These are phyloP conservation scores for Galaxias olidus DNA, from an alignment of 2,797 vertebrate genomes.

Conservation along the genomic window DNA sequence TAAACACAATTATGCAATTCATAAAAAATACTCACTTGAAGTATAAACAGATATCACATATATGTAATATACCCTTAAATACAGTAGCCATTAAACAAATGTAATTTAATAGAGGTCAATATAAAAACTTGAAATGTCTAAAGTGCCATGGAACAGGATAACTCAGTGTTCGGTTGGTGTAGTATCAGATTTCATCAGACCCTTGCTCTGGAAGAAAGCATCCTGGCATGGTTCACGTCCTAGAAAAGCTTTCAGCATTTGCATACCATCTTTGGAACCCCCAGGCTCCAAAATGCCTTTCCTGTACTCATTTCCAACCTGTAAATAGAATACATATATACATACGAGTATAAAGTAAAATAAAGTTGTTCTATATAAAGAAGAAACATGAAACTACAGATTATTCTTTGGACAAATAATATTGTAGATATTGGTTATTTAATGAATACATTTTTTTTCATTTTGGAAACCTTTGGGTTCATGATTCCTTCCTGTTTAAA, in stretches of 20 bases:
- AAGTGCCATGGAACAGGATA: not conserved
- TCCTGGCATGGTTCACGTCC: conserved; percentile 86
- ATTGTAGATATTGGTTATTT: not conserved
- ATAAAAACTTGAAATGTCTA: not conserved
- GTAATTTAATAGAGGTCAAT: not conserved
- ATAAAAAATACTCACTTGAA: too few species aligned
- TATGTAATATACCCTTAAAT: too few species aligned
- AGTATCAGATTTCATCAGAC: conserved; percentile 65
- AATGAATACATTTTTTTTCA: not conserved
- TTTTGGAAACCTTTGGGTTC: conserved; percentile 84
- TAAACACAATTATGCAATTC: too few species aligned
- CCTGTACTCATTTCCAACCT: conserved; percentile 93
- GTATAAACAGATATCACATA: too few species aligned
- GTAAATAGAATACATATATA: conserved; percentile 17
- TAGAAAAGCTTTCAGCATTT: conserved; percentile 90
- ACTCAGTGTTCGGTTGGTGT: conserved; percentile 9
- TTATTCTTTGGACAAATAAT: too few species aligned
- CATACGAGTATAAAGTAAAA: not conserved
- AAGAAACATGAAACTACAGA: not conserved
- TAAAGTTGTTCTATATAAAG: not conserved
- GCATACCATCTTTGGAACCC: conserved; percentile 88
- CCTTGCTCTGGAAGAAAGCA: conserved; percentile 91
- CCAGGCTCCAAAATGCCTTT: conserved; percentile 88
- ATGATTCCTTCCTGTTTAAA: conserved; percentile 92
- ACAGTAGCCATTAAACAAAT: not conserved